Percentiles rank a stretch among this genome's conserved stretches.
phyloP scores from a whole-genome alignment of 2,797 vertebrate genomes.

The Pangasius larnaudii region DNA sequence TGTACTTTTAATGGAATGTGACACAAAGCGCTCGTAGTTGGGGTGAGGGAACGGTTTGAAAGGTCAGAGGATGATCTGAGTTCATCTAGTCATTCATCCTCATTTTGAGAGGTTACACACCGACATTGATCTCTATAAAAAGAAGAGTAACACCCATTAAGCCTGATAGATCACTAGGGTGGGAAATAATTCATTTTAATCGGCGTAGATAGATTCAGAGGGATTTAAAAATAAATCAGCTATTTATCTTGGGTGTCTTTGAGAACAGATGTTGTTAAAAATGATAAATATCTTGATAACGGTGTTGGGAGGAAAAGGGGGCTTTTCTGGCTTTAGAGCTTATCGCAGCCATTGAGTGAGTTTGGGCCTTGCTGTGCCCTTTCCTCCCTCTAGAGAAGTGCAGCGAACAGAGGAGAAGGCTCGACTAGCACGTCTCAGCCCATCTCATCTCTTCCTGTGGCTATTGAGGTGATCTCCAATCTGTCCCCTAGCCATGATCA shows the following conservation, averaged over 20 bases:
- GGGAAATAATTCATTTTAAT: conserved; percentile 15
- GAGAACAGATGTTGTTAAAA: conserved; percentile 32
- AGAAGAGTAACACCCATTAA: conserved; percentile 11
- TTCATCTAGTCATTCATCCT: conserved; percentile 20
- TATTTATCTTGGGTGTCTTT: conserved; percentile 7
- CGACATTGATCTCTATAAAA: conserved; percentile 18
- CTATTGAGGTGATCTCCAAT: conserved; percentile 69
- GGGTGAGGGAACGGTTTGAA: conserved; percentile 21
- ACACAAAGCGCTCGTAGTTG: conserved; percentile 25
- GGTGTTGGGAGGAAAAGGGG: background rate
- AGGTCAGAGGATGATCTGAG: conserved; percentile 49
- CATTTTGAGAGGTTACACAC: conserved; percentile 10
- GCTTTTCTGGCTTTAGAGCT: conserved; percentile 22
- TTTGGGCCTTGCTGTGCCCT: conserved; percentile 38
- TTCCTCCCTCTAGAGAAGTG: background rate
- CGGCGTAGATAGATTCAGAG: conserved; percentile 4
- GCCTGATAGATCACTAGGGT: conserved; percentile 11
- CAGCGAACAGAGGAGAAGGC: conserved; percentile 44
- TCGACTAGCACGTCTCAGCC: background rate
- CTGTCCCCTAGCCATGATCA: conserved; percentile 38
- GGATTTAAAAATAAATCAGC: conserved; percentile 8
- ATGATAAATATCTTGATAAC: conserved; percentile 22
- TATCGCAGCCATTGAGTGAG: conserved; percentile 23
- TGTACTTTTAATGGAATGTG: conserved; percentile 51
- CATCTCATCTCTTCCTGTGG: conserved; percentile 58